Base-by-base conservation (phyloP, 2,888 invertebrate species). In the Asteroscopus sphinx region DNA sequence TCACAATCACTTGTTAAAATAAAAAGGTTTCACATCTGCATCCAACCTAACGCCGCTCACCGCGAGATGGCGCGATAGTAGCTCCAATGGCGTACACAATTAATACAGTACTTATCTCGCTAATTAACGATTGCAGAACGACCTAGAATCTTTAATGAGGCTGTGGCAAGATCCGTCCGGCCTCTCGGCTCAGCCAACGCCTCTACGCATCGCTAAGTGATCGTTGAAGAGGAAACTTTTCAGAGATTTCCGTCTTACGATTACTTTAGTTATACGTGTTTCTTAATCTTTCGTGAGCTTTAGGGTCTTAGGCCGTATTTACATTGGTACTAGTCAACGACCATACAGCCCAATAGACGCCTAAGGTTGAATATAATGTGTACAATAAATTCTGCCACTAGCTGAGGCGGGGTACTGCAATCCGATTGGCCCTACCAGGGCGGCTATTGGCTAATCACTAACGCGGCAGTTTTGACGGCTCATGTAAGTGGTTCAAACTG, bases 91-190 rank as follows among this genome's bases (percentile, higher is more conserved):
- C 89, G 87, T 87, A 90, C 88, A 89, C 92, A 93, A 93, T 93
- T 93, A 93, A 93, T 93, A 90, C 91, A 79, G 83, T 81, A 91
- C 88, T 92, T 93, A 93, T 91, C 93, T 92, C 81, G 62, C 89
- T 93, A 93, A 93, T 93, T 93, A 93, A 90, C 86, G 86, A 92
- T 93, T 92, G 92, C 92, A 88, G 82, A 80, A 79, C 88, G 92
- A 91, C 93, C 93, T 93, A 93, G 93, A 93, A 93, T 93, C 89
- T 88, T 85, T 91, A 93, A 93, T 92, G 92, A 93, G 93, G 71
- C 88, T 91, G 90, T 68, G 81, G 93, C 85, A 92, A 93, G 92
- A 92, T 92, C 92, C 93, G 91, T 81, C 80, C 80, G 80, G 80
- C 73, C 56, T 59, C 67, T 65, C 67, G 0, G 56, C 48, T 58